A percentile compares a stretch with the other conserved stretches of the same genome.
These are phyloP conservation scores for Drosophila kohkoa DNA, from an alignment of 1,140 invertebrate species.

Conservation along the genomic window DNA sequence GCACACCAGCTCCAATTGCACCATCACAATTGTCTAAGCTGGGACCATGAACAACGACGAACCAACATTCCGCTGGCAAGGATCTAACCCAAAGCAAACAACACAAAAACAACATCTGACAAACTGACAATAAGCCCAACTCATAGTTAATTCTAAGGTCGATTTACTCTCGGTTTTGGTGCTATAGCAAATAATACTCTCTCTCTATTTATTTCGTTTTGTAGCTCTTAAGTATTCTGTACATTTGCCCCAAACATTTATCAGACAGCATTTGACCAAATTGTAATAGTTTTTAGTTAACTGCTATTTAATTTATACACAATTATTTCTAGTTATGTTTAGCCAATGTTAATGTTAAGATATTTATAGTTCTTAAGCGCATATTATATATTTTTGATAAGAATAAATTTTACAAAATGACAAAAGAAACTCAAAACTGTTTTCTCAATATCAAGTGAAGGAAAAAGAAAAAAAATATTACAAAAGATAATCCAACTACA, in stretches of 20 bases:
- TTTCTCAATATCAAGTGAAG: constrained; percentile 1
- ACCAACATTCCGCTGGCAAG: constrained; percentile 83
- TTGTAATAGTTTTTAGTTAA: constrained; percentile 44
- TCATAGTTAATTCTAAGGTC: constrained; percentile 54
- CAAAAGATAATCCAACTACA: too few species aligned
- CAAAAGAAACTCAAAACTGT: constrained; percentile 24
- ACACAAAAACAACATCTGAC: constrained; percentile 4
- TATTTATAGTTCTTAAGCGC: constrained; percentile 44
- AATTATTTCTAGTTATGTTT: constrained; percentile 39
- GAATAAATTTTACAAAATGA: constrained; percentile 57
- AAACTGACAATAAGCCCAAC: constrained; percentile 48
- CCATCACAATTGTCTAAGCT: constrained; percentile 78
- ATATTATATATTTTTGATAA: constrained; percentile 54
- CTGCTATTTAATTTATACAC: constrained; percentile 45
- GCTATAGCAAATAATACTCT: constrained; percentile 48
- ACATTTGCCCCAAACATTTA: constrained; percentile 52
- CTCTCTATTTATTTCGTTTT: constrained; percentile 59
- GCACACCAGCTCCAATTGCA: constrained; percentile 87
- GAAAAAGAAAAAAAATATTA: too few species aligned
- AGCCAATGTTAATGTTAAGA: constrained; percentile 57
- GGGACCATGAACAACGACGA: constrained; percentile 3
- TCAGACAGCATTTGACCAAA: constrained; percentile 79
- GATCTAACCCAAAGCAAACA: constrained; percentile 54
- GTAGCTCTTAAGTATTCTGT: constrained; percentile 60
- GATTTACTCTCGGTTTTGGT: constrained; percentile 75